Base-by-base conservation (phyloP, 1,140 invertebrate species). In the Uloborus diversus region DNA sequence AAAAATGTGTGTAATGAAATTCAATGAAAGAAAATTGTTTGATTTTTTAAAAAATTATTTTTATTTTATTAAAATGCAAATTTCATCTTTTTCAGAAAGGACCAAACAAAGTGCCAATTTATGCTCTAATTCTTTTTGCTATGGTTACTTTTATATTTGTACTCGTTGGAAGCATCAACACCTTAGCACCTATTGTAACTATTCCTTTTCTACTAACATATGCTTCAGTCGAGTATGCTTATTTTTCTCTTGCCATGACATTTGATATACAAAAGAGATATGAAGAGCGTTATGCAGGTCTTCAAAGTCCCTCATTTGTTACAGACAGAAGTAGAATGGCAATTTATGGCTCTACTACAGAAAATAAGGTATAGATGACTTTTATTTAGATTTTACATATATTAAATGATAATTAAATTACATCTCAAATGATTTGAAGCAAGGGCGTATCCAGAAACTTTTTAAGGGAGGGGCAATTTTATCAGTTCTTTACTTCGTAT, bases 161-260 rank as follows among this genome's bases (percentile, higher is more conserved):
- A 81, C 91, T 97, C 69, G 92, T 96, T 59, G 96, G 96, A 9
- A 91, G 96, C 85, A 96, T 99, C 81, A 99, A 99, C 87, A 94
- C 93, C 57, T 89, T 99, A 51, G 97, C 96, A 47, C 96, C 96
- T 68, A 94, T 99, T 64, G 96, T 98, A 51, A 97, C 96, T n/a
- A 97, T 98, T 92, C 96, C 96, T 68, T 99, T 97, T 87, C 90
- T 99, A 83, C 89, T 99, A 84, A 98, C 96, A 7, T 99, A 99
- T 85, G 95, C 96, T 61, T 93, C 94, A 83, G 93, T 98, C 84
- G 95, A 98, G 88, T 99, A 98, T 86, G 93, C 96, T 57, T 98
- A 99, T 87, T 98, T 98, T 88, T 94, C 95, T 51, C 90, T 99
- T 61, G 96, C 96, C 27, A 96, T 97, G 91, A 97, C 94, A 35